Conservation (phyloP, 2,888 invertebrate genomes). For the Deladenus siricidicola region DNA sequence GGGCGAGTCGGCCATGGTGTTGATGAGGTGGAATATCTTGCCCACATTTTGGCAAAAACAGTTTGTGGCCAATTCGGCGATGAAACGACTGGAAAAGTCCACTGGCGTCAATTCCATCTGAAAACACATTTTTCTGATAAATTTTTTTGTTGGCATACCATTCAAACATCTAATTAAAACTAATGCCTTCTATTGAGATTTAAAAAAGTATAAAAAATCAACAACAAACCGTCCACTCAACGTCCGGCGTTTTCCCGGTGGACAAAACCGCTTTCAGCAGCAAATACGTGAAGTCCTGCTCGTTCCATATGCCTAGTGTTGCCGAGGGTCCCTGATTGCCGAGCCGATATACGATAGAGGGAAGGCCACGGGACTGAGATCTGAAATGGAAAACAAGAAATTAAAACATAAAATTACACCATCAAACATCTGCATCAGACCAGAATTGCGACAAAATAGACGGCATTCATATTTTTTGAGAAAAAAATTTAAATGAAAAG, state of each 20-base stretch:
- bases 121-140: background rate
- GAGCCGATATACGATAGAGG: conserved; percentile 55
- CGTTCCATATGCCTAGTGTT: conserved; percentile 53
- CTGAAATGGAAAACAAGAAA: no score
- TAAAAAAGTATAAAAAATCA: no score
- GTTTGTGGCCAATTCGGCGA: conserved; percentile 50
- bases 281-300: conserved; percentile 55
- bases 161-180: no score
- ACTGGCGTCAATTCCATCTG: conserved; percentile 57
- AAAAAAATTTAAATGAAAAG: background rate
- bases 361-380: conserved; percentile 54
- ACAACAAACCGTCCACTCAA: conserved; percentile 34
- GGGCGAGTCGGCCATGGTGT: conserved; percentile 42
- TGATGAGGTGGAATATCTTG: conserved; percentile 55
- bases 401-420: no score
- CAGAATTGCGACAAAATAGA: background rate
- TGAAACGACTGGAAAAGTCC: conserved; percentile 54
- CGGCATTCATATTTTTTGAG: background rate
- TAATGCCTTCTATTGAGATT: no score
- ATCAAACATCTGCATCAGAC: no score
- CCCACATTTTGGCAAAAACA: conserved; percentile 51
- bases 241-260: conserved; percentile 50
- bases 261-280: conserved; percentile 53
- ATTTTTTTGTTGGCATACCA: no score
- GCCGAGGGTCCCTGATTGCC: conserved; percentile 46